Evolutionary conservation across 1,140 invertebrate species (phyloP).

Genomic region (Dendrolimus punctatus): DNA sequence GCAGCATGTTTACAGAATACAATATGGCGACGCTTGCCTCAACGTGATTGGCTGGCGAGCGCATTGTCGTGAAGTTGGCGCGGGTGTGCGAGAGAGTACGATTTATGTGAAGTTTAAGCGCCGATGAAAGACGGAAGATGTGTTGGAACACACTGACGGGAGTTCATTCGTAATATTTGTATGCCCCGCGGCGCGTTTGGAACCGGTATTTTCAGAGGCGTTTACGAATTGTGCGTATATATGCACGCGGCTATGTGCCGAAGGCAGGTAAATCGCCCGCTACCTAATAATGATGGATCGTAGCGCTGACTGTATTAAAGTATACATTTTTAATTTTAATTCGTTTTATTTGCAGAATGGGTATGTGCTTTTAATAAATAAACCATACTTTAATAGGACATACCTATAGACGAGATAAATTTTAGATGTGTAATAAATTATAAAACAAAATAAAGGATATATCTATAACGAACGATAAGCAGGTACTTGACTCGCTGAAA

Average conservation of each 20-base stretch:
- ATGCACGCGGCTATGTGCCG: conserved; percentile 57
- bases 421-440: too few relatives aligned
- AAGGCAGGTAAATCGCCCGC: conserved; percentile 50
- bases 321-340: conserved; percentile 46
- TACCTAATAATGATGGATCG: conserved; percentile 60
- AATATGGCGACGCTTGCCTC: conserved; percentile 57
- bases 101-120: conserved; percentile 59
- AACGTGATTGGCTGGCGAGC: conserved; percentile 39
- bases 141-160: conserved; percentile 31
- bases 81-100: conserved; percentile 46
- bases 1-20: conserved; percentile 35
- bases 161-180: conserved; percentile 41
- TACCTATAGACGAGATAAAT: too few relatives aligned
- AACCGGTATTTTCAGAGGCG: conserved; percentile 66
- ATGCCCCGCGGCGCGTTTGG: conserved; percentile 42
- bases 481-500: too few relatives aligned
- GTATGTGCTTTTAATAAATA: too few relatives aligned
- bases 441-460: too few relatives aligned
- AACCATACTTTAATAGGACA: too few relatives aligned
- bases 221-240: conserved; percentile 52
- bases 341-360: conserved; percentile 29
- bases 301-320: conserved; percentile 43
- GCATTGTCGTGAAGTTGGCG: conserved; percentile 51
- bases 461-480: too few relatives aligned
- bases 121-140: conserved; percentile 58